These are phyloP conservation scores for Andrena camellia DNA, from an alignment of 2,888 invertebrate genomes.

Conservation along the genomic window DNA sequence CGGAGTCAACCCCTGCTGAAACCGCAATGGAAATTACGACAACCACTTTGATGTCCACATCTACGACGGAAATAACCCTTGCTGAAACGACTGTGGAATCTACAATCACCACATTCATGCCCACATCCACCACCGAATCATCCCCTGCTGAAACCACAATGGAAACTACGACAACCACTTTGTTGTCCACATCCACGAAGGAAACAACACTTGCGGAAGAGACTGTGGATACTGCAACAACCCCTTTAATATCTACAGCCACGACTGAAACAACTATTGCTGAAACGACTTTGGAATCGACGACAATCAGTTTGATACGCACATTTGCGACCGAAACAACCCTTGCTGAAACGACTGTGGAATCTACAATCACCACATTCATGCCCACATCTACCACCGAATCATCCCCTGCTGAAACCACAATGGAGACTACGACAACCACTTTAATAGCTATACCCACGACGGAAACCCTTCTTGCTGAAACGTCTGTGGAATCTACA, in stretches of 20 bases:
- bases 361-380: neutral
- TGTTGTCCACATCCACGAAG: neutral
- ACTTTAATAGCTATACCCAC: neutral
- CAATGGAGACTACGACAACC: too few species aligned
- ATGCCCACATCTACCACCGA: neutral
- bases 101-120: fast-evolving
- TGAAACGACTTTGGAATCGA: neutral
- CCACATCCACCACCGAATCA: too few species aligned
- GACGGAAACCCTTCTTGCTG: too few species aligned
- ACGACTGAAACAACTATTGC: neutral
- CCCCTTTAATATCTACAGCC: neutral
- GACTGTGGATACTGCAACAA: neutral
- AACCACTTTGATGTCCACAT: neutral
- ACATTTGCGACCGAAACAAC: neutral
- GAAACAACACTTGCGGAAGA: neutral
- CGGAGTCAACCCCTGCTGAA: neutral
- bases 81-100: too few species aligned
- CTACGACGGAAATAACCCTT: too few species aligned
- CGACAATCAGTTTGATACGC: neutral
- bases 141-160: neutral
- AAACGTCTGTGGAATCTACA: too few species aligned
- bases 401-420: neutral
- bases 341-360: neutral
- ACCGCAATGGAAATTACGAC: neutral
- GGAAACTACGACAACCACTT: neutral